Base-by-base conservation (phyloP, 2,888 invertebrate species). In the Caenorhabditis drosophilae region DNA sequence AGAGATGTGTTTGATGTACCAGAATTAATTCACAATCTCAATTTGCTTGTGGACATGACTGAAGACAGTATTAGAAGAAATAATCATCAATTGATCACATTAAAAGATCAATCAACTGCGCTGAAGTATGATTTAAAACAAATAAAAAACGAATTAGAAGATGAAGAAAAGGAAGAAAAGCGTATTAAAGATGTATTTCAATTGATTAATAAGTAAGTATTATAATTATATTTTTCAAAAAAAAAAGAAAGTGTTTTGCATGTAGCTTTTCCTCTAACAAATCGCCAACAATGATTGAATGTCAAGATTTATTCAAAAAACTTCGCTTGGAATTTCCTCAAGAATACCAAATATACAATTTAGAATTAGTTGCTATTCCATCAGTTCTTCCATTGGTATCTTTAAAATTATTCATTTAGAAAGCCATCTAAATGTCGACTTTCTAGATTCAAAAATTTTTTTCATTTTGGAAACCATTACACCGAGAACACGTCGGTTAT, bases 11-110 rank as follows among this genome's bases (percentile, higher is more conserved):
- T 88, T 81, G 86, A 87, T 61, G 83, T 96, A 69, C 95, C 96
- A 0, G 95, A 96, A 84, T 88, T 98, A 2, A 88, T 89, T 68
- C 93, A 96, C 84, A 98, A 98, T 87, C 86, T 98, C 38, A 90
- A 92, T 83, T 86, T 96, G 15, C 87, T 97, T 72, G 90, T 96
- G 0, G 92, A 93, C 70, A 90, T 92, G 86, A 92, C 93, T 63
- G 97, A 97, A 85, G 93, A 95, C 86, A 91, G 94, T 72, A 96
- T 98, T 52, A 90, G 97, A 54, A 88, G 89, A 75, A 90, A 91
- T 77, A 92, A 93, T 60, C 89, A 90, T 53, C 89, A 89, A 67
- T 88, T 42, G 15, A 42, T 23, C 22, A 23, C 42, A 15, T 7
- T 42, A 15, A 42, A 75, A 77, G 93, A 96, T 81, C 88, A 90